Base-by-base conservation (phyloP, 2,888 invertebrate genomes). In the Ennomos quercinarius region DNA sequence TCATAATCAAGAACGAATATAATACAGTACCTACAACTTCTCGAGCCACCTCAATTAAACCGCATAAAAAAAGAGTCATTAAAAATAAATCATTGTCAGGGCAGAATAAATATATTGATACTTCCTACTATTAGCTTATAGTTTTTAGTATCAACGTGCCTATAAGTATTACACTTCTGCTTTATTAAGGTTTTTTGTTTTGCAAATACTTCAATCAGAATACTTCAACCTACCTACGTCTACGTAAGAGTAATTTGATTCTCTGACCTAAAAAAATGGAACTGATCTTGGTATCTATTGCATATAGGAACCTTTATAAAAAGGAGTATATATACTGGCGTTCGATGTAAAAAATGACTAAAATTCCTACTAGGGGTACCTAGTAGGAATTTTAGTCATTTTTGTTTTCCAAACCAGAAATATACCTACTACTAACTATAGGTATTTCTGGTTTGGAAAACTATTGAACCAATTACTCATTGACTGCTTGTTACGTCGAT, bases 1-100 rank as follows among this genome's bases (percentile, higher is more conserved):
- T 56, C 37, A 54, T 64, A 59, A 52, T 59, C 57, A 56, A 64
- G 48, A 41, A 51, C 9, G 13, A 45, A 53, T 61, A 37, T 56
- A 39, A 46, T 35, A 50, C 12, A 17, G 17, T 17, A 17, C 17
- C 17, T 17, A 17, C 17, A 17, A 17, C 17, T 17, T 17, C 17
- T 17, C 17, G 17, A 17, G 17, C 17, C 1, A 17, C 17, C 17
- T 17, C 3, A 17, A n/a, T n/a, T n/a, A 17, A 17, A 2, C 17
- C 17, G 17, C 2, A 17, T 27, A 27, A 27, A 27, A 27, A 27
- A 27, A 1, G 50, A 57, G 45, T 50, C 49, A 50, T 45, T 50
- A 41, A 50, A 44, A 41, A 13, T 56, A 42, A 47, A 38, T 47
- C 47, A 42, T 42, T 41, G 47, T 37, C 6, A 45, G 1, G 10